Base-by-base conservation (phyloP, 1,140 invertebrate species). In the Carposina sasakii region DNA sequence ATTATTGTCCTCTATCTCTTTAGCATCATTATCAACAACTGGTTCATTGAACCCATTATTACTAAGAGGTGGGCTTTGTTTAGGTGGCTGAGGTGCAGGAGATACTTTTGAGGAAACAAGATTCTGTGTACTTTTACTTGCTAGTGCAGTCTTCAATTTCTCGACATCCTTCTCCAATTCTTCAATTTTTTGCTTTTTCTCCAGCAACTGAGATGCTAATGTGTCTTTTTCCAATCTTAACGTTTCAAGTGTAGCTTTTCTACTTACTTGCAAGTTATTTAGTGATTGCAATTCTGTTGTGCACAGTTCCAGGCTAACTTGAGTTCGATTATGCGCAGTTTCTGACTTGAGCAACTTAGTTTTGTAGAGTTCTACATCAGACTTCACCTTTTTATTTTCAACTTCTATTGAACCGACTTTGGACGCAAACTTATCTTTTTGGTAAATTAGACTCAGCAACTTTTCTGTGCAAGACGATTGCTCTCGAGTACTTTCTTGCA, bases 261-360 rank as follows among this genome's bases (percentile, higher is more conserved):
- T 77, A 58, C 70, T 81, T 6, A 77, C 58, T 61, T 84, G 77
- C 15, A 84, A 61, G 50, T 79, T 84, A 54, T 84, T 76, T 13
- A 79, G 48, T 9, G 75, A 81, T 19, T 78, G 67, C 10, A 81
- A 53, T 42, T 84, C 81, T 20, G 76, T 76, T 43, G 72, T 81
- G 44, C 81, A 84, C 15, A 79, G 41, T 45, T 81, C 73, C 0
- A 73, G 64, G 37, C 81, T 75, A 10, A 73, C 65, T 34, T 63
- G 48, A 0, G 81, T 77, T 12, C 63, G 59, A 44, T 84, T 84
- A 3, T 71, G 60, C 56, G 75, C 63, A n/a, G 42, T 66, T 52
- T 84, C 76, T 0, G 67, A 60, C 43, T 79, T 78, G 0, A 56
- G 31, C 4, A 70, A 41, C 47, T 70, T 79, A 37, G 48, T 65